Evolutionary conservation across 1,140 invertebrate species (phyloP), one percentile per base, ranked within the genome.

Genomic region (Teleogryllus occipitalis): DNA sequence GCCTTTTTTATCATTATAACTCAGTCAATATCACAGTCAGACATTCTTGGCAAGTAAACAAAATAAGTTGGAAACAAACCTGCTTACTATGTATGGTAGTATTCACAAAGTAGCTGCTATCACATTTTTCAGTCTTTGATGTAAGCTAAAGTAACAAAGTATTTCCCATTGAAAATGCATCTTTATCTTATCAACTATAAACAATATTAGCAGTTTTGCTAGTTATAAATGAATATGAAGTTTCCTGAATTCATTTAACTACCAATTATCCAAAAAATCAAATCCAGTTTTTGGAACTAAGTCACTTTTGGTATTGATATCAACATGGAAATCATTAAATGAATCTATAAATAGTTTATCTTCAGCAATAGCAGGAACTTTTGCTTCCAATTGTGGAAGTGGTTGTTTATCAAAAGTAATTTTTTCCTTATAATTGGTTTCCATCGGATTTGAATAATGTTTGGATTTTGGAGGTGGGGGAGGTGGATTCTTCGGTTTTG

Each of bases 241-340:
- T 39, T 39, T 39, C 5, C 27, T 39, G 27, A 39, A 39, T 39
- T 2, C 27, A 39, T 39, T 39, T 39, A 65, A 65, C 54, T 90
- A 91, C 90, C 90, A 92, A 83, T 91, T 93, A 85, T 93, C 92
- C 78, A 93, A 87, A 84, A 93, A 93, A 83, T 93, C 92, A 81
- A 92, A 90, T 72, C 92, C 92, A 81, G 92, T 93, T 87, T 93
- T 93, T 85, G 92, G 92, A 82, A 91, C 87, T 73, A 87, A 87
- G 54, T 88, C 85, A 74, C 86, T 85, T 22, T 76, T 48, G 47
- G 74, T 75, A 54, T 76, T 82, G 73, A 72, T 78, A 47, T 80
- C 82, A 79, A 75, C 82, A 80, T 75, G 78, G 74, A 77, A 80
- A 78, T 49, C 78, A 75, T 80, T 73, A 65, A 77, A 72, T 80